Evolutionary conservation across 1,140 invertebrate species (phyloP).

Genomic region (Papilio machaon): DNA sequence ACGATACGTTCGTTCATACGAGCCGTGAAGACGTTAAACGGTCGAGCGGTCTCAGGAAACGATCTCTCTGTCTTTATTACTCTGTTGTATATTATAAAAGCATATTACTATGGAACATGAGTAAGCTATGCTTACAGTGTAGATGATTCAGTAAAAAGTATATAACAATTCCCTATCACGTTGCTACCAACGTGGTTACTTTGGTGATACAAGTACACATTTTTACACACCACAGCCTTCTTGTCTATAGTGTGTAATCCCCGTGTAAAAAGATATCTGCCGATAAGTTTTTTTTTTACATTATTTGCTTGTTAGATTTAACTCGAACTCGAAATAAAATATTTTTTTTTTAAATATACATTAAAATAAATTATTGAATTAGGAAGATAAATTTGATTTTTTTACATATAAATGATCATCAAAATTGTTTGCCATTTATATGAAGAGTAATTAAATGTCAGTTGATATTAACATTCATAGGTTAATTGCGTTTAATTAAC

Average conservation of each 20-base stretch:
- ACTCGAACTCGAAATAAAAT: too few species aligned
- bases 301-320: too few species aligned
- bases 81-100: constrained; percentile 29
- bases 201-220: neutral
- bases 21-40: constrained; percentile 15
- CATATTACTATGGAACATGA: constrained; percentile 21
- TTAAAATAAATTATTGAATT: too few species aligned
- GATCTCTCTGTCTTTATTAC: constrained; percentile 25
- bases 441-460: neutral
- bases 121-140: constrained; percentile 5
- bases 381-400: too few species aligned
- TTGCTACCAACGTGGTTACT: constrained; percentile 11
- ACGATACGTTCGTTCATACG: neutral
- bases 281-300: too few species aligned
- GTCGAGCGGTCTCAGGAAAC: neutral
- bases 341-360: too few species aligned
- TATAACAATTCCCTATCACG: constrained; percentile 25
- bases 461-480: neutral
- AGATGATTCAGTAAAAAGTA: constrained; percentile 18
- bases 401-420: neutral
- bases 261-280: neutral
- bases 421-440: neutral
- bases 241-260: neutral
- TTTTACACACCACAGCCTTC: neutral
- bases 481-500: constrained; percentile 4